These are phyloP conservation scores for Bufotes viridis DNA, from an alignment of 2,797 vertebrate species.

Conservation along the genomic window DNA sequence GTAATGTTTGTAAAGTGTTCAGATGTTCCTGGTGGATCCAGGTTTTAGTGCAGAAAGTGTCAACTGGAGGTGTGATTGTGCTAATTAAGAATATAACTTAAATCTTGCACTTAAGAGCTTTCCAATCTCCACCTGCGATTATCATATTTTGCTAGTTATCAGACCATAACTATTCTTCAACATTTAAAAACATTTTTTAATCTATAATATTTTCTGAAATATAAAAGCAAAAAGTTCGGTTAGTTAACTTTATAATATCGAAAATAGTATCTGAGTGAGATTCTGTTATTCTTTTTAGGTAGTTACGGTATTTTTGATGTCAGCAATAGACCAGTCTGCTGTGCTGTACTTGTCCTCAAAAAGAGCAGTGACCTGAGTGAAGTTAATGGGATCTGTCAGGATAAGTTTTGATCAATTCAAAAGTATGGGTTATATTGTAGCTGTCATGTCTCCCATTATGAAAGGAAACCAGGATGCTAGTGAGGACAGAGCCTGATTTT, in stretches of 20 bases:
- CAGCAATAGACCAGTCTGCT: no score
- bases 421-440: not conserved
- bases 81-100: not conserved
- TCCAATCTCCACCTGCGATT: conserved; percentile 11
- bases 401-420: not conserved
- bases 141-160: not conserved
- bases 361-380: not conserved
- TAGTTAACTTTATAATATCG: no score
- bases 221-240: no score
- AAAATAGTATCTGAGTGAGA: no score
- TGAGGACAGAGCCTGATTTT: no score
- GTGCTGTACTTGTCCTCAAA: not conserved
- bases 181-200: no score
- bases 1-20: not conserved
- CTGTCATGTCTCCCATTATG: no score
- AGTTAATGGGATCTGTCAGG: not conserved
- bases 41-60: not conserved
- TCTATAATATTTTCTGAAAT: no score
- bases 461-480: no score
- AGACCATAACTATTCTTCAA: not conserved
- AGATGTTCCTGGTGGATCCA: not conserved
- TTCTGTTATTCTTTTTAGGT: no score
- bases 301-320: no score
- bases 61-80: not conserved
- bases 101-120: not conserved